Evolutionary conservation across 2,113 vertebrate genomes (phyloP).

Genomic region (Myrmecobius fasciatus): DNA sequence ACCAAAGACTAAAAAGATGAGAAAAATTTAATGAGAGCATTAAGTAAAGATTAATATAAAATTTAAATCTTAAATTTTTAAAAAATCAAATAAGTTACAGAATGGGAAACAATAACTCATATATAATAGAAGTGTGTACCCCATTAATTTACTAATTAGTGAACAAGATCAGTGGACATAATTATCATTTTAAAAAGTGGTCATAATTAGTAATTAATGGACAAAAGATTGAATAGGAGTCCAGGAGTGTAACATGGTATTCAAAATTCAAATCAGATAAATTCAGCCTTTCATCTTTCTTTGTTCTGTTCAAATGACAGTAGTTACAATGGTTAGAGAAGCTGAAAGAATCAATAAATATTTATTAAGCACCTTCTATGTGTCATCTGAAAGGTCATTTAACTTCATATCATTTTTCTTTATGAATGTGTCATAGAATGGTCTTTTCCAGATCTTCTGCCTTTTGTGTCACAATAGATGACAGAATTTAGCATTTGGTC

Average conservation of each 20-base stretch:
- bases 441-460: background rate
- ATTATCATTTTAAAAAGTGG: too few relatives aligned
- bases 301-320: background rate
- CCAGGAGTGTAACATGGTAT: background rate
- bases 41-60: too few relatives aligned
- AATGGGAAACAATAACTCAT: too few relatives aligned
- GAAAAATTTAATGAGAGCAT: background rate
- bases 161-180: too few relatives aligned
- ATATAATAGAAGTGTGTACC: too few relatives aligned
- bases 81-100: too few relatives aligned
- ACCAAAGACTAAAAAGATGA: background rate
- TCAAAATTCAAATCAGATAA: background rate
- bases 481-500: background rate
- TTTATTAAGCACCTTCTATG: background rate
- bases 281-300: background rate
- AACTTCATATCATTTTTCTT: background rate
- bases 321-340: background rate
- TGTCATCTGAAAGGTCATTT: background rate
- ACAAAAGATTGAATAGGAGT: background rate
- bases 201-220: background rate
- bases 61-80: too few relatives aligned
- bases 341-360: background rate
- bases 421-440: too few relatives aligned
- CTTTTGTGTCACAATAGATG: too few relatives aligned
- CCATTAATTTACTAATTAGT: too few relatives aligned